Conservation (phyloP, 1,140 invertebrate genomes). For the Temnothorax curvispinosus region DNA sequence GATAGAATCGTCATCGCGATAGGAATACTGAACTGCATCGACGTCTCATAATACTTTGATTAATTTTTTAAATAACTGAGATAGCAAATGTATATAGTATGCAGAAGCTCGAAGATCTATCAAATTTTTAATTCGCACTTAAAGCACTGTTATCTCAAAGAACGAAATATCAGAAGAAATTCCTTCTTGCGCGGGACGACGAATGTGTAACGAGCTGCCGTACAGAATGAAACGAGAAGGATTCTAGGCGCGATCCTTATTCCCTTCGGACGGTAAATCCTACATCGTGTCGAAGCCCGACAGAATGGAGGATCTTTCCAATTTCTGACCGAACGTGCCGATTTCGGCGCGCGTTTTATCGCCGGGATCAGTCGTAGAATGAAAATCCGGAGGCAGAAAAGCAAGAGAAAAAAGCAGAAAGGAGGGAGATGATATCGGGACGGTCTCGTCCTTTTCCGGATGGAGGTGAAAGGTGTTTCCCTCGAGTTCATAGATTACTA, state of each 20-base stretch:
- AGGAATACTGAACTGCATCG: not conserved
- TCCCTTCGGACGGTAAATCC: slow-evolving; percentile 43
- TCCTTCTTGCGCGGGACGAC: not conserved
- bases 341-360: slow-evolving; percentile 51
- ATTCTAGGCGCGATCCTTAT: slow-evolving; percentile 13
- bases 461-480: slow-evolving; percentile 16
- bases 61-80: not conserved
- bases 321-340: slow-evolving; percentile 54
- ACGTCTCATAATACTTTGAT: not conserved
- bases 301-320: slow-evolving; percentile 39
- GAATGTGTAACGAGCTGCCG: slow-evolving; percentile 22
- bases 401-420: slow-evolving; percentile 24
- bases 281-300: slow-evolving; percentile 42
- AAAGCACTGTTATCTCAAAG: not conserved
- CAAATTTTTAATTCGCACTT: not conserved
- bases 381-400: slow-evolving; percentile 14
- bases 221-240: not conserved
- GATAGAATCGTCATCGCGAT: slow-evolving; percentile 2
- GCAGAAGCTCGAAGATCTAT: not conserved
- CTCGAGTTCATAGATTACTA: slow-evolving; percentile 31
- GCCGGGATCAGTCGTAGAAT: slow-evolving; percentile 38
- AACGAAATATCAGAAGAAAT: not conserved
- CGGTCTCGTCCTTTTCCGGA: slow-evolving; percentile 37
- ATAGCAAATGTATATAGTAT: not conserved
- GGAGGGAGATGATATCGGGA: slow-evolving; percentile 17